Conservation (phyloP, 2,113 vertebrate genomes). For the Uropsilus gracilis region DNA sequence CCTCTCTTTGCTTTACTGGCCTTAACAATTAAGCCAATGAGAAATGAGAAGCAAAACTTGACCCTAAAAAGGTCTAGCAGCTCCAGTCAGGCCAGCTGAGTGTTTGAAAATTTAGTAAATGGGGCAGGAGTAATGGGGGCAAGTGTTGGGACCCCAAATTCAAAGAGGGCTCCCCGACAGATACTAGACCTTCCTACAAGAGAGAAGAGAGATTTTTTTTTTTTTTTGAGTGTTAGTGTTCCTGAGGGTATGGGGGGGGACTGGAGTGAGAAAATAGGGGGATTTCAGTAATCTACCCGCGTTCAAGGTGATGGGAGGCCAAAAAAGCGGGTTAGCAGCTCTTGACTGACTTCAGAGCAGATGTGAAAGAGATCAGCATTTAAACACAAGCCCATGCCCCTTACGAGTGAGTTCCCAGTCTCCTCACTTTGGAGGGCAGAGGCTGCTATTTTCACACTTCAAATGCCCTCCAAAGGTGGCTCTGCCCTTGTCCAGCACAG, state of each 20-base stretch:
- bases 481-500: not conserved
- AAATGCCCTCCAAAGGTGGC: not conserved
- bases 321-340: not conserved
- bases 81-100: not conserved
- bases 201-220: not conserved
- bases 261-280: not conserved
- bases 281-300: not conserved
- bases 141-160: not conserved
- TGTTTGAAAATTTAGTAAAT: not conserved
- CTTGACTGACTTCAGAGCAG: not conserved
- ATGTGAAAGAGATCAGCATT: not conserved
- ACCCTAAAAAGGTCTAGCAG: not conserved
- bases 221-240: not conserved
- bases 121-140: not conserved
- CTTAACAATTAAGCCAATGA: not conserved
- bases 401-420: not conserved
- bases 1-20: not conserved
- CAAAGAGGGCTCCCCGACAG: not conserved
- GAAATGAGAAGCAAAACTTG: not conserved
- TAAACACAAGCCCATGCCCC: not conserved
- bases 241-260: not conserved
- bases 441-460: not conserved
- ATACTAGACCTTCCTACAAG: not conserved
- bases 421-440: not conserved
- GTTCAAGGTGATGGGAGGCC: not conserved